phyloP scores from a whole-genome alignment of 92 coral and sea anemone species.

The Scolanthus callimorphus region DNA sequence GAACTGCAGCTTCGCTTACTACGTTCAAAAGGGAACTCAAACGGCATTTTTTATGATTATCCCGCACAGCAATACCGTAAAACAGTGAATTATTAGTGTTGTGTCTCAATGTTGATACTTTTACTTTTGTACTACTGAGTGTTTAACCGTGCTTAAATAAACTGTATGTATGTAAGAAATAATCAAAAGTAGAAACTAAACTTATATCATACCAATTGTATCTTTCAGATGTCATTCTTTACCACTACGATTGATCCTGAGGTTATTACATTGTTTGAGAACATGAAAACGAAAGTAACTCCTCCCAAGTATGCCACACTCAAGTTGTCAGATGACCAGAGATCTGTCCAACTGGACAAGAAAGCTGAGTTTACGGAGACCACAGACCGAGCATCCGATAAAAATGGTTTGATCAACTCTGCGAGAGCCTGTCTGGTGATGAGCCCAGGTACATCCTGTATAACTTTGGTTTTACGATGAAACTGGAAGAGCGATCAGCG shows the following conservation, averaged over 20 bases:
- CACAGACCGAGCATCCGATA: conserved; percentile 5
- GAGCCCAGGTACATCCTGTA: conserved; percentile 32
- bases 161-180: no score
- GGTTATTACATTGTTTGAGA: conserved; percentile 1
- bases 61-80: no score
- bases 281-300: conserved; percentile 5
- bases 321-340: conserved; percentile 23
- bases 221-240: conserved; percentile 20
- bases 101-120: no score
- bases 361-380: conserved; percentile 13
- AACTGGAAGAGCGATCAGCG: conserved; percentile 11
- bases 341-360: conserved; percentile 8
- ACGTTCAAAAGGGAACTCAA: no score
- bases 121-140: no score
- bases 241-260: conserved; percentile 17
- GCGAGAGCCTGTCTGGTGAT: neutral
- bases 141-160: no score
- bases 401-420: conserved; percentile 12
- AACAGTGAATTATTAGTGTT: no score
- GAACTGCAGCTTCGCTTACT: no score
- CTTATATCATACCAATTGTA: no score
- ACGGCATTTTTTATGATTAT: no score
- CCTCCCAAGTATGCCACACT: conserved; percentile 25
- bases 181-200: no score
- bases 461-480: conserved; percentile 30